phyloP scores from a whole-genome alignment of 2,113 vertebrate species.

The Phoenicopterus ruber region DNA sequence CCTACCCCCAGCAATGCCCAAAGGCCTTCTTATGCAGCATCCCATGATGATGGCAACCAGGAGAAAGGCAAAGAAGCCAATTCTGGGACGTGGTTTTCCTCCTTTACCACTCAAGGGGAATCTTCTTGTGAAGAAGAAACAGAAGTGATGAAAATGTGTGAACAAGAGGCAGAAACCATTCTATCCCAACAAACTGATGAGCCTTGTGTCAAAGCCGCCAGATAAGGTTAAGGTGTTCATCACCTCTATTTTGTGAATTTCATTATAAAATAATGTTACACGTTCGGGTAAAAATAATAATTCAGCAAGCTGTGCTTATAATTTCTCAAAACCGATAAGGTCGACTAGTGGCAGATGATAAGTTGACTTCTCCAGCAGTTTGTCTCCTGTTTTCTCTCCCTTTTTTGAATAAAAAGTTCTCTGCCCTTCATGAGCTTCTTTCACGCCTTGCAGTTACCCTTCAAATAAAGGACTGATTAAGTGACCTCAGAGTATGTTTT shows the following conservation, averaged over 20 bases:
- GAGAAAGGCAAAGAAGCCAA: background rate
- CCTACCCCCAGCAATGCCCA: no score
- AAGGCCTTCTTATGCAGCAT: background rate
- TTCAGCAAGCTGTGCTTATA: background rate
- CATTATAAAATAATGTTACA: background rate
- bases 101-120: background rate
- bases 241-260: background rate
- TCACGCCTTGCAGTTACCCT: background rate
- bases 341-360: background rate
- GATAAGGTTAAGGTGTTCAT: background rate
- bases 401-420: background rate
- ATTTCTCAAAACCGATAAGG: conserved; percentile 13
- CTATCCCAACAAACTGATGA: background rate
- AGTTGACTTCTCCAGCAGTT: background rate
- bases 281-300: background rate
- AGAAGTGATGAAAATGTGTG: background rate
- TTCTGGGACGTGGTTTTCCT: background rate
- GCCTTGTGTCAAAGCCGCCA: background rate
- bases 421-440: background rate
- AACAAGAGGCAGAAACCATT: background rate
- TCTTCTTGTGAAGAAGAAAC: background rate
- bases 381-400: background rate
- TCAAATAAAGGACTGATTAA: background rate
- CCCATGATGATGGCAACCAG: no score
- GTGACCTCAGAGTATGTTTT: background rate